phyloP scores from a whole-genome alignment of 2,888 invertebrate genomes.

The Zonitis immaculata region DNA sequence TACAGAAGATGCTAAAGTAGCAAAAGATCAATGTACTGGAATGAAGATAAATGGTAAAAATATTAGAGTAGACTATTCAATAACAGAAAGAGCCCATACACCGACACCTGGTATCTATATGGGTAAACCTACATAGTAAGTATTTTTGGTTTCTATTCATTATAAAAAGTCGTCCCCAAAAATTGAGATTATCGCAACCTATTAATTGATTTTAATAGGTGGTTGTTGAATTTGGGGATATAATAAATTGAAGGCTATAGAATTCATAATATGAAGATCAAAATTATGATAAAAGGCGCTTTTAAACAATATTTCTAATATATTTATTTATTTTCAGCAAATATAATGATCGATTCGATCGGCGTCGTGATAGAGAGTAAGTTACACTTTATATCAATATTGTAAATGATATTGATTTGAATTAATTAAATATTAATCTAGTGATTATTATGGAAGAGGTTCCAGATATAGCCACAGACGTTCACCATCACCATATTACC shows the following conservation, averaged over 20 bases:
- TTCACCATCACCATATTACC: constrained; percentile 39
- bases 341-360: constrained; percentile 38
- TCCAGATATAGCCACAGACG: constrained; percentile 34
- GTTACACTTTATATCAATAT: constrained; percentile 18
- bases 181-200: background rate
- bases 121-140: constrained; percentile 84
- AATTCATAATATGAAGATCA: constrained; percentile 23
- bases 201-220: constrained; percentile 1
- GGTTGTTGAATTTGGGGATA: constrained; percentile 12
- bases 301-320: constrained; percentile 17
- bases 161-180: too few relatives aligned
- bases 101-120: constrained; percentile 97
- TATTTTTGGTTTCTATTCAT: constrained; percentile 27
- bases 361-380: constrained; percentile 38
- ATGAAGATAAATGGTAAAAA: constrained; percentile 91
- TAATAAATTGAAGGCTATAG: constrained; percentile 21
- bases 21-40: constrained; percentile 90
- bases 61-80: constrained; percentile 93
- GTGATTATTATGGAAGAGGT: constrained; percentile 35
- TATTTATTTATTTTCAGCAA: constrained; percentile 32
- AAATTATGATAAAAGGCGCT: constrained; percentile 26
- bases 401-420: background rate
- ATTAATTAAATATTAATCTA: constrained; percentile 8
- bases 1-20: constrained; percentile 83
- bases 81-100: constrained; percentile 93